Percentiles rank a stretch among this genome's conserved stretches.
Conservation (phyloP, 2,797 vertebrate species). For the Nyctalus aviator region DNA sequence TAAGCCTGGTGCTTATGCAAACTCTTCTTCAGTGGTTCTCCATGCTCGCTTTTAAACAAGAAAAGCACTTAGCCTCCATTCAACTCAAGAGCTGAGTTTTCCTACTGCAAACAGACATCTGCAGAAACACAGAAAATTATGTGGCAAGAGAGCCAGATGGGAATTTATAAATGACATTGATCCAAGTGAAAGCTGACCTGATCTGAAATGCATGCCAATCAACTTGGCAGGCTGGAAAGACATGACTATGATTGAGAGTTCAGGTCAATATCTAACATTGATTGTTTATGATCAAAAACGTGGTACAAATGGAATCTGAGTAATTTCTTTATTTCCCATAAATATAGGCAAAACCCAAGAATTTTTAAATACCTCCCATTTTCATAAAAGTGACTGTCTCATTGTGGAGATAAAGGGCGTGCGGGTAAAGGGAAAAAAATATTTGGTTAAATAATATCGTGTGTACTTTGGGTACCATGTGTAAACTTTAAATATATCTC, state of each 20-base stretch:
- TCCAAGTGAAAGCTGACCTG: not conserved
- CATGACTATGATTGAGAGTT: not conserved
- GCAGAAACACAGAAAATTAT: not conserved
- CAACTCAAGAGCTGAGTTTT: not conserved
- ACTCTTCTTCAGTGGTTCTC: not conserved
- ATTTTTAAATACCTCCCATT: not conserved
- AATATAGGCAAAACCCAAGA: not conserved
- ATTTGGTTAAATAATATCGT: not conserved
- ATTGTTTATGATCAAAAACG: not conserved
- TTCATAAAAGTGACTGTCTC: not conserved
- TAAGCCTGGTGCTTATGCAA: constrained; percentile 16
- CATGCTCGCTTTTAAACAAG: not conserved
- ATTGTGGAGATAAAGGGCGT: not conserved
- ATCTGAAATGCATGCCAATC: constrained; percentile 45
- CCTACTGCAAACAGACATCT: not conserved
- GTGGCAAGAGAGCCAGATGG: not conserved
- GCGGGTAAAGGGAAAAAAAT: not conserved
- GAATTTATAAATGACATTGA: not conserved
- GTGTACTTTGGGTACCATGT: not conserved
- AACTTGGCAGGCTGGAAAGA: constrained; percentile 15
- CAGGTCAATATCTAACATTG: not conserved
- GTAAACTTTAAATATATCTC: not conserved
- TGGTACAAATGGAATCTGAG: not conserved
- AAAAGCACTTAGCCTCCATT: not conserved
- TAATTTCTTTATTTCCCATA: not conserved